Evolutionary conservation across 2,888 invertebrate genomes (phyloP), one percentile per base, ranked within the genome.

Genomic region (Andrena fulva): DNA sequence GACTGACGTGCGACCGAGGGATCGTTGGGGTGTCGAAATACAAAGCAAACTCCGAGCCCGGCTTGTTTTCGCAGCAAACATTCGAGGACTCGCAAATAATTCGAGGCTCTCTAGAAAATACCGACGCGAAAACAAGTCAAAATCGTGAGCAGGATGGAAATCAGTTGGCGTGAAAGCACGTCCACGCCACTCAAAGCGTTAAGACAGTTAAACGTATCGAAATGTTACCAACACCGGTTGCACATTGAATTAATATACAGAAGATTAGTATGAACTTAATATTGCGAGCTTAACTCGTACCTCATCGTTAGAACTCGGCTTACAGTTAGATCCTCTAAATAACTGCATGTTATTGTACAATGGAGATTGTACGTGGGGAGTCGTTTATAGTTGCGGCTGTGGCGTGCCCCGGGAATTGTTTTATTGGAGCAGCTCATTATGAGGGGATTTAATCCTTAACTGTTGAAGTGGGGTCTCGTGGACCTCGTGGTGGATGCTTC

Each of bases 341-440:
- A 31, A 54, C 71, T 12, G 42, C 10, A 33, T 12, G n/a, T 33
- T 64, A 71, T n/a, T 20, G 20, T 31, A 31, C 31, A 56, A 3
- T 56, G 10, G 54, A 59, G 48, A 77, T 31, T 59, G 59, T 72
- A 64, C 50, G 50, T 72, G 66, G n/a, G 24, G 62, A 76, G 12
- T 20, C n/a, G 60, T 67, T 63, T 62, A 54, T 60, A 66, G 33
- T 35, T 27, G n/a, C 4, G 31, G 54, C 24, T 60, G 20, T 63
- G 29, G 6, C 20, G 29, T 33, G 52, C n/a, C 7, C 52, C 24
- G 66, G 71, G 42, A 52, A 72, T 66, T 59, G 72, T 48, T 77
- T 77, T 66, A 77, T 71, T 56, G 64, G 48, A 31, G n/a, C 63
- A 16, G 54, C 0, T 33, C 20, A 48, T 56, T 64, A 31, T 24